Conservation (phyloP, 2,888 invertebrate species). For the Abscondita cerata region DNA sequence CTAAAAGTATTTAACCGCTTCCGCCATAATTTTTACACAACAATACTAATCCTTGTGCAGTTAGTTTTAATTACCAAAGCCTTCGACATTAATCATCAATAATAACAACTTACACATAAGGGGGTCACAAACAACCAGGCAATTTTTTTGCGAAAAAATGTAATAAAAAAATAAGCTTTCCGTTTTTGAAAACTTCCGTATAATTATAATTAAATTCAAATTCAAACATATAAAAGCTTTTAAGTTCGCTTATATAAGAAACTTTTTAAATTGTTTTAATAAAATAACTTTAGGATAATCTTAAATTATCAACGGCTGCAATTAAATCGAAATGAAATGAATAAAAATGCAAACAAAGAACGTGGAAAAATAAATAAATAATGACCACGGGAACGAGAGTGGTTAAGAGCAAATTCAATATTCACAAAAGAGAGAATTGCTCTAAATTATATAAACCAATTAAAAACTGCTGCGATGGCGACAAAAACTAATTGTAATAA, state of each 20-base stretch:
- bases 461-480: conserved; percentile 28
- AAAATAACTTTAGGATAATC: conserved; percentile 6
- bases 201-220: not conserved
- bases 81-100: not conserved
- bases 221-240: conserved; percentile 9
- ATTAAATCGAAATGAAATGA: not conserved
- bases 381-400: not conserved
- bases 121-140: not conserved
- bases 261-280: conserved; percentile 9
- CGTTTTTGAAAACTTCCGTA: not conserved
- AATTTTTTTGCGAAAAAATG: not conserved
- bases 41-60: too few species aligned
- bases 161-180: not conserved
- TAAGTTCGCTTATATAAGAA: not conserved
- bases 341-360: conserved; percentile 5
- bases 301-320: conserved; percentile 8
- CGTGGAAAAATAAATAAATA: not conserved
- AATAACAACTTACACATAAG: conserved; percentile 2
- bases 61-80: too few species aligned
- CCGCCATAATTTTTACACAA: too few species aligned
- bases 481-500: conserved; percentile 28
- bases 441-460: conserved; percentile 30
- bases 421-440: conserved; percentile 31
- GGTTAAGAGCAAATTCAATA: conserved; percentile 28
- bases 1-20: too few species aligned